These are phyloP conservation scores for Carcharodon carcharias DNA, from an alignment of 2,797 vertebrate genomes.

Conservation along the genomic window DNA sequence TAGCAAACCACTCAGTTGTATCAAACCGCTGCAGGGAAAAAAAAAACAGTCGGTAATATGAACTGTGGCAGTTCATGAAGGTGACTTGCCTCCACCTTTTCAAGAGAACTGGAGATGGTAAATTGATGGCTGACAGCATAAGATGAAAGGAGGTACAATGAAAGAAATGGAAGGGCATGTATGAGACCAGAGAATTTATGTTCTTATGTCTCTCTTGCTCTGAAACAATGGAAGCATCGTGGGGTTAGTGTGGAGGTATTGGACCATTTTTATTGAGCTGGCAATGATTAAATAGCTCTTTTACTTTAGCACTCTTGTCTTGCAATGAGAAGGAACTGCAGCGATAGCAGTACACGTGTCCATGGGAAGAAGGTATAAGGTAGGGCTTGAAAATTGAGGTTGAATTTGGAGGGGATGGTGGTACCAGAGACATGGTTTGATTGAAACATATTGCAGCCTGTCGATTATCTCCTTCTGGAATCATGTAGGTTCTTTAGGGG, in stretches of 20 bases:
- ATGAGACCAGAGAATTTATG: not conserved
- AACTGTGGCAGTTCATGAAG: no score
- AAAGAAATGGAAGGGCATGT: not conserved
- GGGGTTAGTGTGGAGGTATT: not conserved
- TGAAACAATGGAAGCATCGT: not conserved
- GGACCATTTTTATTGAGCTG: not conserved
- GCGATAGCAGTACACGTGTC: not conserved
- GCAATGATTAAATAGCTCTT: not conserved
- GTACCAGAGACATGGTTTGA: not conserved
- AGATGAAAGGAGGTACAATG: not conserved
- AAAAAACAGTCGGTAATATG: no score
- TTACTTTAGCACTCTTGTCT: not conserved
- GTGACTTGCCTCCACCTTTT: no score
- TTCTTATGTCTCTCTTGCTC: not conserved
- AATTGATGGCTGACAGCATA: not conserved
- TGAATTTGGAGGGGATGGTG: not conserved
- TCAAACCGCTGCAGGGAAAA: no score
- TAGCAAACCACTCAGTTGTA: no score
- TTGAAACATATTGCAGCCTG: no score
- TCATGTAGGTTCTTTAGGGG: no score
- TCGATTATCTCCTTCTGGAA: no score
- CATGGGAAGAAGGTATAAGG: not conserved
- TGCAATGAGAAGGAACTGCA: not conserved
- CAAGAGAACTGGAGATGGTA: no score
- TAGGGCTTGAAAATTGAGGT: not conserved